These are phyloP conservation scores for Agriotes lineatus DNA, from an alignment of 2,888 invertebrate species.

Conservation along the genomic window DNA sequence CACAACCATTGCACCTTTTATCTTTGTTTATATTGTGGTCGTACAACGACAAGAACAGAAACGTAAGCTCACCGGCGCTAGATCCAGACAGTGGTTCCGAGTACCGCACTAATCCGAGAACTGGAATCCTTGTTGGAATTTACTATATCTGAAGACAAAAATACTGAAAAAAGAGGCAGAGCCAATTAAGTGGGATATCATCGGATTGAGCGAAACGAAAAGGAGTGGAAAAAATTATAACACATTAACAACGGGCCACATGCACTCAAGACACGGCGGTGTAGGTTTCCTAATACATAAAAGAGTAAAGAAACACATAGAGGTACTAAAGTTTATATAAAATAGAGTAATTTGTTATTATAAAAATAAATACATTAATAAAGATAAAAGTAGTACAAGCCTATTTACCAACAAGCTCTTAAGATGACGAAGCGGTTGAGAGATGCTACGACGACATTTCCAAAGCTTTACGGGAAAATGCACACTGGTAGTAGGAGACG, in stretches of 20 bases:
- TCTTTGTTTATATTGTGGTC: no score
- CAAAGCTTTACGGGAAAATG: neutral
- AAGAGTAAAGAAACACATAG: neutral
- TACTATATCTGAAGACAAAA: neutral
- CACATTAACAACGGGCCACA: neutral
- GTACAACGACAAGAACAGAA: no score
- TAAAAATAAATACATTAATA: neutral
- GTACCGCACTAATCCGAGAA: no score
- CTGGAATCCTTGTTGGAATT: no score
- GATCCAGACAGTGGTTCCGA: no score
- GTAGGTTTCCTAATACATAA: neutral
- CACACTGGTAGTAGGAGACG: neutral
- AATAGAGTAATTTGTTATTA: no score
- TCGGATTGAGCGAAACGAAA: no score
- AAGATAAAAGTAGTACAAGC: constrained; percentile 1
- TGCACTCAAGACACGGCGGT: neutral
- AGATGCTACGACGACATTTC: neutral
- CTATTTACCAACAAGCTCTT: neutral
- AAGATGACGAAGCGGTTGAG: neutral
- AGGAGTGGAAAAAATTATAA: no score
- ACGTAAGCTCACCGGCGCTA: no score
- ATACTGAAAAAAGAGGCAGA: neutral
- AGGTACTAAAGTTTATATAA: neutral
- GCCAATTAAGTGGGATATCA: neutral
- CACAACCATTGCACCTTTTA: no score